phyloP scores from a whole-genome alignment of 2,888 invertebrate genomes.

The Philopedon plagiatum region DNA sequence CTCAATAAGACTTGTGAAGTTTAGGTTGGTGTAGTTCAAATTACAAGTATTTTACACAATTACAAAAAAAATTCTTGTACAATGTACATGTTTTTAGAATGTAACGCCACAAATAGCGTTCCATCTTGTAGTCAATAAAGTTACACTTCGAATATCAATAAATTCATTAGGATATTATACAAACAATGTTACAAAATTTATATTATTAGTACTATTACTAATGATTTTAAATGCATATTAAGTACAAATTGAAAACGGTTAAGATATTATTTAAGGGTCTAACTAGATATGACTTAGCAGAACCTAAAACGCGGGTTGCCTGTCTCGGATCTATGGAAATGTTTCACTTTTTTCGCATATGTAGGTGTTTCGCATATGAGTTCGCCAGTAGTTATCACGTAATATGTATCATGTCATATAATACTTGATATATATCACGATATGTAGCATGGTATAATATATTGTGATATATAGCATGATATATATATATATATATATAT shows the following conservation, averaged over 20 bases:
- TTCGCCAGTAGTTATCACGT: too few species aligned
- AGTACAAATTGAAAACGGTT: background rate
- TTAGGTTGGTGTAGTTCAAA: background rate
- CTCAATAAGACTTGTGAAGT: background rate
- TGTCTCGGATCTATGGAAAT: too few species aligned
- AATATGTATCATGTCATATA: too few species aligned
- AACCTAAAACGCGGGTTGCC: background rate
- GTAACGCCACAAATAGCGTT: conserved; percentile 1
- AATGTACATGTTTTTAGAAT: conserved; percentile 9
- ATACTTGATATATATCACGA: too few species aligned
- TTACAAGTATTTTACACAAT: background rate
- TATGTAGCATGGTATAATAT: too few species aligned
- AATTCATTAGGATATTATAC: background rate
- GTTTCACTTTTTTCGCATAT: too few species aligned
- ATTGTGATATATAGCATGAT: too few species aligned
- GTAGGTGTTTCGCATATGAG: too few species aligned
- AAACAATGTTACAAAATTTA: conserved; percentile 10
- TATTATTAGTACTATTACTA: background rate
- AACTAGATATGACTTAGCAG: too few species aligned
- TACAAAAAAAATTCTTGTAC: background rate
- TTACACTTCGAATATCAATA: conserved; percentile 4
- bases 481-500: too few species aligned
- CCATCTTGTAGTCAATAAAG: background rate
- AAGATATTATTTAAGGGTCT: background rate
- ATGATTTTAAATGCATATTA: background rate